Percentiles rank a stretch among this genome's conserved stretches.
Conservation (phyloP, 64 coral and sea anemone genomes). For the Montipora sp. region DNA sequence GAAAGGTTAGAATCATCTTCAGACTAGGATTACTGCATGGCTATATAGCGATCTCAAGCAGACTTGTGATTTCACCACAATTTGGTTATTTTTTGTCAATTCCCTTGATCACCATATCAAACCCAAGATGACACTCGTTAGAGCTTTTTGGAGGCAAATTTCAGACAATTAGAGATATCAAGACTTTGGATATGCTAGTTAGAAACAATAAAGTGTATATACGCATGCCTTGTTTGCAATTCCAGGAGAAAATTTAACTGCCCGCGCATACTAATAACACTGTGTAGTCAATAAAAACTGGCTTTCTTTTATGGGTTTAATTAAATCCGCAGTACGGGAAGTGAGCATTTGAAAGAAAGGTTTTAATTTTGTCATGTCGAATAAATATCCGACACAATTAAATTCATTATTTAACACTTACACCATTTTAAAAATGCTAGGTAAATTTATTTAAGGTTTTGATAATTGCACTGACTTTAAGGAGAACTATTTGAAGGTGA, state of each 20-base stretch:
- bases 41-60: not conserved
- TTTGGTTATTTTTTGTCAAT: no score
- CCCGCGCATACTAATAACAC: constrained; percentile 49
- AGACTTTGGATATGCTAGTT: constrained; percentile 50
- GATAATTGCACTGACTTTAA: not conserved
- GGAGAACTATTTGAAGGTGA: not conserved
- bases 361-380: constrained; percentile 65
- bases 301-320: constrained; percentile 63
- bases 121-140: constrained; percentile 20
- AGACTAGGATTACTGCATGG: not conserved
- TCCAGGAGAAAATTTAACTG: constrained; percentile 65
- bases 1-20: constrained; percentile 17
- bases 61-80: not conserved
- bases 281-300: constrained; percentile 69
- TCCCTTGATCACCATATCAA: not conserved
- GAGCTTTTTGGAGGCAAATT: constrained; percentile 56
- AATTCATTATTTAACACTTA: constrained; percentile 40
- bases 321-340: constrained; percentile 47
- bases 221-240: constrained; percentile 47
- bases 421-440: constrained; percentile 18
- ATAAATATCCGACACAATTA: constrained; percentile 71
- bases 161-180: constrained; percentile 66
- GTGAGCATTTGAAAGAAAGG: constrained; percentile 63
- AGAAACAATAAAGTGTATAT: constrained; percentile 38
- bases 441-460: constrained; percentile 5